phyloP scores from a whole-genome alignment of 2,113 vertebrate species.

The Microcebus lehilahytsara region DNA sequence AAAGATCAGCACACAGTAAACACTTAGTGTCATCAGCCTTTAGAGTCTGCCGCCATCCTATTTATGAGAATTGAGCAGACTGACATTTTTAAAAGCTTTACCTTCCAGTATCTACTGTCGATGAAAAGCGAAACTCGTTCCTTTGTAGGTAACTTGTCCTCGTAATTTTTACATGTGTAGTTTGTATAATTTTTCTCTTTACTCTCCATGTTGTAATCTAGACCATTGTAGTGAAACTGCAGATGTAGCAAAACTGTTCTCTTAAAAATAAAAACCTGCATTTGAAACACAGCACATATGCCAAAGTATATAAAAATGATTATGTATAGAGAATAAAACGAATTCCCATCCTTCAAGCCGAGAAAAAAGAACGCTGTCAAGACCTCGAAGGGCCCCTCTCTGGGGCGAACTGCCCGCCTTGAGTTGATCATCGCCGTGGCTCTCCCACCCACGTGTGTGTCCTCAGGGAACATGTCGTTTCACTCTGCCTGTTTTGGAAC shows the following conservation, averaged over 20 bases:
- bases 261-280: not conserved
- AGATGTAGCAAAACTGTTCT: not conserved
- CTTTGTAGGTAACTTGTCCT: not conserved
- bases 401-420: not conserved
- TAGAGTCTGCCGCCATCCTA: not conserved
- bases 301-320: not conserved
- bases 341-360: not conserved
- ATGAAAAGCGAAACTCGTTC: not conserved
- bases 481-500: not conserved
- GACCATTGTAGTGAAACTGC: not conserved
- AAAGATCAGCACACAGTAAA: not conserved
- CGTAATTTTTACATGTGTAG: not conserved
- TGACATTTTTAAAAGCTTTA: not conserved
- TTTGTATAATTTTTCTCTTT: not conserved
- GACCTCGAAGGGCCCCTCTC: not conserved
- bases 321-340: not conserved
- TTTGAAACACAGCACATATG: not conserved
- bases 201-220: not conserved
- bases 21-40: not conserved
- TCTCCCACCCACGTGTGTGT: rapidly evolving
- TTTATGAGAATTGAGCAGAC: not conserved
- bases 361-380: not conserved
- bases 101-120: not conserved
- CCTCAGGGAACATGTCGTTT: no score
- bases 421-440: rapidly evolving